A percentile compares a stretch with the other conserved stretches of the same genome.
phyloP scores from a whole-genome alignment of 2,113 vertebrate species.

The Seriola quinqueradiata region DNA sequence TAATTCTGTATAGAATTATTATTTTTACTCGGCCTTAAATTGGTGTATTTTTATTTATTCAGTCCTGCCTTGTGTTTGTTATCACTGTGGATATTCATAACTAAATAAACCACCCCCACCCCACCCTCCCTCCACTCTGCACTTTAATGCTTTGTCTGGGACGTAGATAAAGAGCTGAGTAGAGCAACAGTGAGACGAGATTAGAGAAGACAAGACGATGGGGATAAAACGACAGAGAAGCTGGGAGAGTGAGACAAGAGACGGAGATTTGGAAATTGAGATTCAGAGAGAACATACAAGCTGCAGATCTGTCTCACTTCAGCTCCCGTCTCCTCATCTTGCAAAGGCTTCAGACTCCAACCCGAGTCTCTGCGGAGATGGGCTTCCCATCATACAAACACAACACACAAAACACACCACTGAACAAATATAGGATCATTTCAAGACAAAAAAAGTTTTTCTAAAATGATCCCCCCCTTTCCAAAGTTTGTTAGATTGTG shows the following conservation, averaged over 20 bases:
- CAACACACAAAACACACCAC: slow-evolving; percentile 1
- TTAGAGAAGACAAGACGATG: slow-evolving; percentile 62
- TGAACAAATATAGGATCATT: slow-evolving; percentile 14
- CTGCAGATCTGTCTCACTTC: slow-evolving; percentile 45
- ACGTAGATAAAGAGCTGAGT: slow-evolving; percentile 49
- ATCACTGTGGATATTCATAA: slow-evolving; percentile 22
- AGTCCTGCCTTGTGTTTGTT: slow-evolving; percentile 7
- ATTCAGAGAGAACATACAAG: slow-evolving; percentile 44
- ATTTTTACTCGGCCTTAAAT: not conserved
- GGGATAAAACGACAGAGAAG: slow-evolving; percentile 47
- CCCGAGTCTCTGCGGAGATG: slow-evolving; percentile 29
- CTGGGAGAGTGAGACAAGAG: slow-evolving; percentile 53
- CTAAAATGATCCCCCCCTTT: not conserved
- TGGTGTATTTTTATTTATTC: not conserved
- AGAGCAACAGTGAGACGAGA: slow-evolving; percentile 35
- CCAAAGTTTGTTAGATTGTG: not conserved
- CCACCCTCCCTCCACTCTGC: slow-evolving; percentile 18
- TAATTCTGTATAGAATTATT: not conserved
- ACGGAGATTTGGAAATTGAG: slow-evolving; percentile 60
- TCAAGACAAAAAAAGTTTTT: not conserved
- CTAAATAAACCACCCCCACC: slow-evolving; percentile 22
- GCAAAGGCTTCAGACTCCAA: slow-evolving; percentile 13
- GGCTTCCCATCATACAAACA: slow-evolving; percentile 4
- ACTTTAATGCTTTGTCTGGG: slow-evolving; percentile 54
- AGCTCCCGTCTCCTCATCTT: slow-evolving; percentile 18